Evolutionary conservation across 1,140 invertebrate genomes (phyloP).

Genomic region (Apis mellifera): DNA sequence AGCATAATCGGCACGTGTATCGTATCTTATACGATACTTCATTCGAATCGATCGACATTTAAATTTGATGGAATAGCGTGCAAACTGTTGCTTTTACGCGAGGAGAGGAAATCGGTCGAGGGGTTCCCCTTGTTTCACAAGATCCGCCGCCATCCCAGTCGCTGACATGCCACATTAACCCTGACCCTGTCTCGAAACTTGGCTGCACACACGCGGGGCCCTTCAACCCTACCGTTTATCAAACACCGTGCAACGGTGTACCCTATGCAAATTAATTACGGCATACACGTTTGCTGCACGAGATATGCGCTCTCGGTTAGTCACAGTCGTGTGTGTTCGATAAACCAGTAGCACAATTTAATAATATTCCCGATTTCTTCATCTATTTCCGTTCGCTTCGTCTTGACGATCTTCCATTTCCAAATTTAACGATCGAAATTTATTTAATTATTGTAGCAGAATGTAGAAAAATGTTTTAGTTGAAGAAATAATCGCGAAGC

Average conservation of each 20-base stretch:
- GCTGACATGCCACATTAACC: conserved; percentile 42
- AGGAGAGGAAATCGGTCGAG: neutral
- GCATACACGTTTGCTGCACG: neutral
- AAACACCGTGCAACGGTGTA: neutral
- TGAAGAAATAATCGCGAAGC: neutral
- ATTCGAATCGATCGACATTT: too few relatives aligned
- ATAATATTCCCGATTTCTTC: neutral
- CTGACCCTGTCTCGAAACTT: conserved; percentile 44
- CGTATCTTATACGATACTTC: too few relatives aligned
- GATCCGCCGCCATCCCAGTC: neutral
- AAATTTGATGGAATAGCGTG: too few relatives aligned
- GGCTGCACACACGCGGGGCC: neutral
- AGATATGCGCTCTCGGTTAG: neutral
- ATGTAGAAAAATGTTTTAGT: neutral
- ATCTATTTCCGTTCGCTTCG: too few relatives aligned
- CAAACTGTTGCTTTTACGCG: conserved; percentile 46
- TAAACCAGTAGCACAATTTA: neutral
- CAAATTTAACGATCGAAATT: neutral
- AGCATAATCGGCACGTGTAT: conserved; percentile 10
- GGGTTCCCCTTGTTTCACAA: neutral
- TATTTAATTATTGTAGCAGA: too few relatives aligned
- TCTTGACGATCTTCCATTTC: neutral
- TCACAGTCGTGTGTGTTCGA: neutral
- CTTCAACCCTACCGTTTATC: conserved; percentile 25
- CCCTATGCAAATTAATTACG: conserved; percentile 38